A percentile compares a stretch with the other conserved stretches of the same genome.
phyloP scores from a whole-genome alignment of 1,140 invertebrate genomes.

The Diorhabda carinulata region DNA sequence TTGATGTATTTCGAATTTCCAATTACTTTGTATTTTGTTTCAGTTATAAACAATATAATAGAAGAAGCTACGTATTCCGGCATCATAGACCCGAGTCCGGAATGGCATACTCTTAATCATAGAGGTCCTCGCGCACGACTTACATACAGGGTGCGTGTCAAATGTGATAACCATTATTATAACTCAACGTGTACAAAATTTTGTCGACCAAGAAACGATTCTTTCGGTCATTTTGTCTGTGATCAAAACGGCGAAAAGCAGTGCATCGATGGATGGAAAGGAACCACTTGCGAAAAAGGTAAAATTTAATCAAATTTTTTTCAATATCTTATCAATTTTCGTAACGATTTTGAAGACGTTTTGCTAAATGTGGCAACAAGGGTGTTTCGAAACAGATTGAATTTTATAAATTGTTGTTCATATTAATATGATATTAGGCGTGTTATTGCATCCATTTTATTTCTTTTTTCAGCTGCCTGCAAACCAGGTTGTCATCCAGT shows the following conservation, averaged over 20 bases:
- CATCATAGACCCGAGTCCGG: slow-evolving; percentile 79
- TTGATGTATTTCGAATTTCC: too few species aligned
- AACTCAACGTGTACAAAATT: slow-evolving; percentile 91
- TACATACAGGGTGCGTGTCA: slow-evolving; percentile 83
- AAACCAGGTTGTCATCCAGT: slow-evolving; percentile 83
- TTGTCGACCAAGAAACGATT: slow-evolving; percentile 86
- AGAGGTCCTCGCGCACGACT: slow-evolving; percentile 69
- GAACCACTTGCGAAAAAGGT: slow-evolving; percentile 88
- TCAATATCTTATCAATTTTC: neutral
- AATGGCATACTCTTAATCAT: slow-evolving; percentile 87
- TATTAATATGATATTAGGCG: too few species aligned
- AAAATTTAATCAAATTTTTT: slow-evolving; percentile 34
- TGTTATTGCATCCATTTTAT: neutral
- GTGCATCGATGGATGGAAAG: slow-evolving; percentile 90
- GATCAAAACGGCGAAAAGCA: slow-evolving; percentile 82
- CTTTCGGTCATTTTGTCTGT: slow-evolving; percentile 92
- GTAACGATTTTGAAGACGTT: neutral
- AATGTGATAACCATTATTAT: slow-evolving; percentile 89
- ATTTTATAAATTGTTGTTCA: too few species aligned
- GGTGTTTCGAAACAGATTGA: too few species aligned
- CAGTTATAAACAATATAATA: slow-evolving; percentile 68
- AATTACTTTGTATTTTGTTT: slow-evolving; percentile 30
- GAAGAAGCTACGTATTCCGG: slow-evolving; percentile 86
- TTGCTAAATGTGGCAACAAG: too few species aligned
- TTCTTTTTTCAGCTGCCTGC: slow-evolving; percentile 72